A percentile compares a stretch with the other conserved stretches of the same genome.
phyloP scores from a whole-genome alignment of 2,113 vertebrate genomes.

The Python bivittatus region DNA sequence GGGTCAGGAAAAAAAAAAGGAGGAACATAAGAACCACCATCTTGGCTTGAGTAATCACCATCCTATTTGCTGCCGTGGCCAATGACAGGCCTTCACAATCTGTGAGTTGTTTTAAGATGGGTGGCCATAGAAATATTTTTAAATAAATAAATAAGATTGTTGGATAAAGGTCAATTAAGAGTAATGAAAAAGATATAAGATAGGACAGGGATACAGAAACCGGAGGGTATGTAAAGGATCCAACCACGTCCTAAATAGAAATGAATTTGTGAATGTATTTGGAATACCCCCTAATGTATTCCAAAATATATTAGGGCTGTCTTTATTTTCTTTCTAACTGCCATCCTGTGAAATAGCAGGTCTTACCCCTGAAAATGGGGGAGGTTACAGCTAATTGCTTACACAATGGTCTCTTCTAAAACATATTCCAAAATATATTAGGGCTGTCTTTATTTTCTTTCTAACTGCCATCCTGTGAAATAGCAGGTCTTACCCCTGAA shows the following conservation, averaged over 20 bases:
- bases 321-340: too few relatives aligned
- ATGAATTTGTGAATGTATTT: background rate
- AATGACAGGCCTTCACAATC: background rate
- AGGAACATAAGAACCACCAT: background rate
- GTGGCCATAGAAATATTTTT: background rate
- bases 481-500: background rate
- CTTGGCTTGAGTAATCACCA: background rate
- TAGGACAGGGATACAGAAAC: background rate
- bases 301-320: too few relatives aligned
- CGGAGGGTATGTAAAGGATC: background rate
- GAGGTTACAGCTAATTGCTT: background rate
- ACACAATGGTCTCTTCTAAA: background rate
- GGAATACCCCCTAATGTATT: too few relatives aligned
- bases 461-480: background rate
- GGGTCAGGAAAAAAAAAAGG: background rate
- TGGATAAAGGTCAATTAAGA: background rate
- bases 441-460: background rate
- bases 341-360: too few relatives aligned
- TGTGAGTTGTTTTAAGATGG: background rate
- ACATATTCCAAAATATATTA: background rate
- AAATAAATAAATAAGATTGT: background rate
- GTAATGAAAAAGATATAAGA: background rate
- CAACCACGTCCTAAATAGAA: background rate
- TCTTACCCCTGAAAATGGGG: background rate
- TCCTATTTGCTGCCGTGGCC: background rate